These are phyloP conservation scores for Drosophila nigromelanica DNA, from an alignment of 1,140 invertebrate genomes.

Conservation along the genomic window DNA sequence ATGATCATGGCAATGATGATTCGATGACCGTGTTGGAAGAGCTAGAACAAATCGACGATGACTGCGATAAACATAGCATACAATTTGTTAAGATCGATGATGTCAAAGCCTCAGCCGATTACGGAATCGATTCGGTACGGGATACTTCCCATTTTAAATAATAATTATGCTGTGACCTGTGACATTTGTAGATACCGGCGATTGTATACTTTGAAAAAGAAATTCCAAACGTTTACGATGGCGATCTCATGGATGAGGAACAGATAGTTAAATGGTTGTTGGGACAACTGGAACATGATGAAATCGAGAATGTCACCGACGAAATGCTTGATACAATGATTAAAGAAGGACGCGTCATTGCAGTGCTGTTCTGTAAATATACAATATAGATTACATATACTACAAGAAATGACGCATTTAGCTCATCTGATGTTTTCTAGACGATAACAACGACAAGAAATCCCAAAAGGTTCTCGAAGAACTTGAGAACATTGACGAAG, in stretches of 20 bases:
- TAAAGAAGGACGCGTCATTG: constrained; percentile 94
- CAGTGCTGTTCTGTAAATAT: constrained; percentile 95
- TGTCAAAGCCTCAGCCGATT: constrained; percentile 91
- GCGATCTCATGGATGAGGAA: constrained; percentile 95
- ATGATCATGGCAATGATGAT: constrained; percentile 93
- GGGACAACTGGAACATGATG: constrained; percentile 93
- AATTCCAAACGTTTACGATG: constrained; percentile 96
- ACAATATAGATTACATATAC: neutral
- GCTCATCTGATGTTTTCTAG: constrained; percentile 85
- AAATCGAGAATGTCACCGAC: constrained; percentile 97
- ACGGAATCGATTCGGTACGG: constrained; percentile 91
- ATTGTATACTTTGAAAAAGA: constrained; percentile 97
- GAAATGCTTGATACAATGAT: constrained; percentile 96
- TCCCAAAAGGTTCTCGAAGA: constrained; percentile 94
- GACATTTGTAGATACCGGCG: constrained; percentile 86
- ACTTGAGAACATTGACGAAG: constrained; percentile 97
- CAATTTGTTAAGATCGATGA: constrained; percentile 98
- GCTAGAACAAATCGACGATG: constrained; percentile 96
- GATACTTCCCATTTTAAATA: neutral
- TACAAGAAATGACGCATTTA: constrained; percentile 29
- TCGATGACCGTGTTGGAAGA: constrained; percentile 93
- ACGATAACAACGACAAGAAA: constrained; percentile 95
- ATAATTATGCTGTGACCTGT: constrained; percentile 11
- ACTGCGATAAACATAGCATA: constrained; percentile 95
- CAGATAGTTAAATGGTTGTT: constrained; percentile 95